Percentiles rank a stretch among this genome's conserved stretches.
Conservation (phyloP, 2,113 vertebrate genomes). For the Myiopsitta monachus region DNA sequence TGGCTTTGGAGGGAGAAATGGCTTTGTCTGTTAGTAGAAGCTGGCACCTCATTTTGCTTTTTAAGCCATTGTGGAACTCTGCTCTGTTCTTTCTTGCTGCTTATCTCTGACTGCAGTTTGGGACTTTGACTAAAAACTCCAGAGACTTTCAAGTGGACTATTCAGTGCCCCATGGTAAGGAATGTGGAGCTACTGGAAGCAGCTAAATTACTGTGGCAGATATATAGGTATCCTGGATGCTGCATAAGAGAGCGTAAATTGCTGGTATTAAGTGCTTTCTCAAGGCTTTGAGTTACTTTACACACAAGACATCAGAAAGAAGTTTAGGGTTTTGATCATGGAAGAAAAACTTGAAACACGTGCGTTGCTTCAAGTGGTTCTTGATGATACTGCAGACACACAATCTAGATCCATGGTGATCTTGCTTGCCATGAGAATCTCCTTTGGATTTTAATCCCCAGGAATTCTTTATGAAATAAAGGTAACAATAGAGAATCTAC, state of each 20-base stretch:
- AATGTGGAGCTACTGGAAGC: slow-evolving; percentile 38
- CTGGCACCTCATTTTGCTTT: slow-evolving; percentile 42
- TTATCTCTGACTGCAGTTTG: slow-evolving; percentile 52
- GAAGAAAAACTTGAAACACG: background rate
- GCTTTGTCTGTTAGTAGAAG: slow-evolving; percentile 38
- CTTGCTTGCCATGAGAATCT: slow-evolving; percentile 5
- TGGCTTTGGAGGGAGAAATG: slow-evolving; percentile 36
- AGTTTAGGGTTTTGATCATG: slow-evolving; percentile 27
- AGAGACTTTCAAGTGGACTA: slow-evolving; percentile 42
- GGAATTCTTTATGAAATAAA: slow-evolving; percentile 29
- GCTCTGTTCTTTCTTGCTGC: slow-evolving; percentile 55
- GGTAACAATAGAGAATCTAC: background rate
- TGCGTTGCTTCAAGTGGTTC: slow-evolving; percentile 35
- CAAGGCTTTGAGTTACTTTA: slow-evolving; percentile 49
- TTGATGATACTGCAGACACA: background rate
- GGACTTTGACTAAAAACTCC: slow-evolving; percentile 41
- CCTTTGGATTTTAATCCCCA: slow-evolving; percentile 22
- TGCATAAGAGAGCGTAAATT: background rate
- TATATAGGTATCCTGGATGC: background rate
- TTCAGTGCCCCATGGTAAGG: slow-evolving; percentile 33
- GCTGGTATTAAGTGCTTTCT: slow-evolving; percentile 22
- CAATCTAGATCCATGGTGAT: slow-evolving; percentile 39
- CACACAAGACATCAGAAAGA: slow-evolving; percentile 28
- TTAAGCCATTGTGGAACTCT: slow-evolving; percentile 38
- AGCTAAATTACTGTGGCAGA: slow-evolving; percentile 41